phyloP scores from a whole-genome alignment of 1,140 invertebrate genomes.

The Drosophila gunungcola region DNA sequence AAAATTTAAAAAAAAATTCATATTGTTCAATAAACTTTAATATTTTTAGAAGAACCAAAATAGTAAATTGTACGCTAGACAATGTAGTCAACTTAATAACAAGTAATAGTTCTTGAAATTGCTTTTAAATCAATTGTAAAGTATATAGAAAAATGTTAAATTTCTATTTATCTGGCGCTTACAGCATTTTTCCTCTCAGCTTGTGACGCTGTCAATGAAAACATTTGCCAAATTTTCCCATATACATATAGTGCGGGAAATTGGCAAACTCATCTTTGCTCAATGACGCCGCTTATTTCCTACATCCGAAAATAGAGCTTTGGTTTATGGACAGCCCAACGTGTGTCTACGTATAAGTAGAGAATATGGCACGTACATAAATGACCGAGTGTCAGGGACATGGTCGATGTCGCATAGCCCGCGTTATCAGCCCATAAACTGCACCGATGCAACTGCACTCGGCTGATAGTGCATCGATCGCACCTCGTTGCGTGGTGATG shows the following conservation, averaged over 20 bases:
- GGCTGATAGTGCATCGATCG: constrained; percentile 38
- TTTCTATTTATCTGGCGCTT: not conserved
- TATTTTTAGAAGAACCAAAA: too few relatives aligned
- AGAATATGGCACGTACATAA: constrained; percentile 34
- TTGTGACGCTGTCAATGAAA: constrained; percentile 6
- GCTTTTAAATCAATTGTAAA: too few relatives aligned
- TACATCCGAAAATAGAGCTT: constrained; percentile 54
- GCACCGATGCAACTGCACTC: constrained; percentile 41
- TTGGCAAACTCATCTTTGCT: constrained; percentile 46
- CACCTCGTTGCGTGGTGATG: constrained; percentile 44
- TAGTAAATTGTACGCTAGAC: too few relatives aligned
- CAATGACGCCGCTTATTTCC: constrained; percentile 54
- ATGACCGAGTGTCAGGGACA: constrained; percentile 46
- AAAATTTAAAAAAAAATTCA: too few relatives aligned
- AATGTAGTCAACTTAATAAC: too few relatives aligned
- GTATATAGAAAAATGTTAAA: too few relatives aligned
- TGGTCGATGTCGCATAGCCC: constrained; percentile 27
- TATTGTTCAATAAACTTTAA: too few relatives aligned
- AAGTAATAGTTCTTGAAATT: too few relatives aligned
- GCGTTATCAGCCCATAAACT: constrained; percentile 45
- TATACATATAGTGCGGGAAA: constrained; percentile 19
- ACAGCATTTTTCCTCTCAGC: not conserved
- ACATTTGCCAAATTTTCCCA: constrained; percentile 9
- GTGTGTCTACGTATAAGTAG: constrained; percentile 21
- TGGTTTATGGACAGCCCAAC: constrained; percentile 17